phyloP scores from a whole-genome alignment of 1,140 invertebrate genomes.

The Bathynomus jamesi region DNA sequence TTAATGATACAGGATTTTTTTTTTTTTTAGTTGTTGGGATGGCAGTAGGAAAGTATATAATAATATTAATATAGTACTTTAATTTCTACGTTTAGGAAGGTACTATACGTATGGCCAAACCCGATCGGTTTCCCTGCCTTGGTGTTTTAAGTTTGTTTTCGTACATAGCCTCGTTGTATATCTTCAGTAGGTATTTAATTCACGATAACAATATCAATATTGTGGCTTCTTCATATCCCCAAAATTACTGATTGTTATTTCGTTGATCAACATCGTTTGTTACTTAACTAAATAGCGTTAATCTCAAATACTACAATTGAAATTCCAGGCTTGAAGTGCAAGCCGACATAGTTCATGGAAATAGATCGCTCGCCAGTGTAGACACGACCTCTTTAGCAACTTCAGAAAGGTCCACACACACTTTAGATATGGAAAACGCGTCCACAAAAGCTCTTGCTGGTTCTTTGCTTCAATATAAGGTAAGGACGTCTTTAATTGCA shows the following conservation, averaged over 20 bases:
- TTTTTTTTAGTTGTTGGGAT: no score
- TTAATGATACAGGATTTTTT: no score
- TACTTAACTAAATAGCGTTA: background rate
- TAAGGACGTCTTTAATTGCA: slow-evolving; percentile 35
- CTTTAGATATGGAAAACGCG: slow-evolving; percentile 49
- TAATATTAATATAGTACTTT: no score
- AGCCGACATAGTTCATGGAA: slow-evolving; percentile 29
- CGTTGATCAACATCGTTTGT: background rate
- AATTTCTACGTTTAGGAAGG: no score
- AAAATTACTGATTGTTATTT: background rate
- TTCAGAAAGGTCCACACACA: slow-evolving; percentile 25
- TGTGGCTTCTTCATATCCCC: slow-evolving; percentile 10
- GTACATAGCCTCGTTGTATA: no score
- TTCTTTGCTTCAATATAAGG: slow-evolving; percentile 64
- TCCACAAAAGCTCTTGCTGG: slow-evolving; percentile 68
- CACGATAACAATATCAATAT: no score
- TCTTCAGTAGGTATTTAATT: no score
- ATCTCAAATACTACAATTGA: background rate
- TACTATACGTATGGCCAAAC: no score
- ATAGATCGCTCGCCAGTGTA: slow-evolving; percentile 19
- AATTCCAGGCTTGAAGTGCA: slow-evolving; percentile 31
- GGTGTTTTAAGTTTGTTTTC: no score
- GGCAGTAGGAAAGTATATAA: no score
- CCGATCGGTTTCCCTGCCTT: no score
- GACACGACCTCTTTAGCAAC: slow-evolving; percentile 27